phyloP scores from a whole-genome alignment of 2,797 vertebrate species.

The Gastrophryne carolinensis region DNA sequence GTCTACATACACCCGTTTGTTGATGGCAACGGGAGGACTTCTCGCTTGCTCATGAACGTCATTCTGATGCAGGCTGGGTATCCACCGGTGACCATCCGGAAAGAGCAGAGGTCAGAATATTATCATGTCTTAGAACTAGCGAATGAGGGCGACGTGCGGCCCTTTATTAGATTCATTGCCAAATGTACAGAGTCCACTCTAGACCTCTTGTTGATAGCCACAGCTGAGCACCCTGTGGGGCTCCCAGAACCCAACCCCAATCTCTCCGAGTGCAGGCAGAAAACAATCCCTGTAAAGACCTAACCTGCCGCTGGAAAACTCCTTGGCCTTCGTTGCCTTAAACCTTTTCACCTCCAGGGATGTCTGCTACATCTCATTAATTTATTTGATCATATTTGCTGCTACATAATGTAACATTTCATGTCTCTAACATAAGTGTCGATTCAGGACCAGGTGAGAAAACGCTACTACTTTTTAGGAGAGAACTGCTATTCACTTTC shows the following conservation, averaged over 20 bases:
- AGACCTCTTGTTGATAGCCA: slow-evolving; percentile 91
- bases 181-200: slow-evolving; percentile 92
- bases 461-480: too few species aligned
- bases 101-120: slow-evolving; percentile 91
- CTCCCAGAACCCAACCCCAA: slow-evolving; percentile 79
- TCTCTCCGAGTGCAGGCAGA: slow-evolving; percentile 73
- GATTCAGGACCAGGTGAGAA: too few species aligned
- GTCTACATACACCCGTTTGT: slow-evolving; percentile 95
- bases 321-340: not conserved
- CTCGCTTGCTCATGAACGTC: slow-evolving; percentile 93
- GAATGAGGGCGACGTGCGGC: slow-evolving; percentile 92
- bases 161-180: slow-evolving; percentile 95
- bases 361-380: slow-evolving; percentile 22
- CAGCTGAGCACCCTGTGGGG: slow-evolving; percentile 85
- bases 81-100: slow-evolving; percentile 91
- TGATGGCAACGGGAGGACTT: slow-evolving; percentile 92
- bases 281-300: slow-evolving; percentile 84
- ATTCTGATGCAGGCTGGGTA: slow-evolving; percentile 94
- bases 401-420: not conserved
- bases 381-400: slow-evolving; percentile 38
- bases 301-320: slow-evolving; percentile 54
- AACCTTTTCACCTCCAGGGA: slow-evolving; percentile 1
- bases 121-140: slow-evolving; percentile 86
- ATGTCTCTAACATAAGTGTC: too few species aligned
- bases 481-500: too few species aligned